These are phyloP conservation scores for Chaetodon trifascialis DNA, from an alignment of 2,113 vertebrate species.

Conservation along the genomic window DNA sequence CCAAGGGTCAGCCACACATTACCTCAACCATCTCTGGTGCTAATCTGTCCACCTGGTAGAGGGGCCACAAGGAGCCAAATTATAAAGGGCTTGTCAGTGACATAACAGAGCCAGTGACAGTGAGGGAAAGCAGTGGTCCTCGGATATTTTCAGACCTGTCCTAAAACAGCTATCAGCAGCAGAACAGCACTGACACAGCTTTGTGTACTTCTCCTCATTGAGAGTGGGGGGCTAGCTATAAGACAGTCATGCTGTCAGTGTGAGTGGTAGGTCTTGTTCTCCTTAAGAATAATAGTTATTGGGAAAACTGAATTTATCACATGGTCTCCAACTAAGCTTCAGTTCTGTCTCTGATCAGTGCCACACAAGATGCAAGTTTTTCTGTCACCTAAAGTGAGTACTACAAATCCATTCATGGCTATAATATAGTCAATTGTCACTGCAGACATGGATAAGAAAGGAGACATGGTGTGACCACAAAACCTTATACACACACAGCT, in stretches of 20 bases:
- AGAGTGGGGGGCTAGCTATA: too few species aligned
- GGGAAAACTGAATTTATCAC: conserved; percentile 1
- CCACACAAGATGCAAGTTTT: conserved; percentile 1
- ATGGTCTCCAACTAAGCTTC: neutral
- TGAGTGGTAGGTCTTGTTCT: conserved; percentile 10
- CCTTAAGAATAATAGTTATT: conserved; percentile 5
- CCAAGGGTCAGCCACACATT: conserved; percentile 23
- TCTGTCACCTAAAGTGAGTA: neutral
- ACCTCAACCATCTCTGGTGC: conserved; percentile 23
- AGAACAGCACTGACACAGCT: neutral
- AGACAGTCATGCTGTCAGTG: neutral
- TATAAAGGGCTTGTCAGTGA: conserved; percentile 32
- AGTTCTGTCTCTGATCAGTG: conserved; percentile 20
- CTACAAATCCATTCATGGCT: neutral
- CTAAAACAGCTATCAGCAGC: conserved; percentile 10
- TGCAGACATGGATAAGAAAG: neutral
- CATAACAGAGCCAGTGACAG: neutral
- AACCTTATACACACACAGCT: neutral
- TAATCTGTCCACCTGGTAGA: conserved; percentile 47
- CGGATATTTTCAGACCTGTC: neutral
- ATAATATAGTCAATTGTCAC: neutral
- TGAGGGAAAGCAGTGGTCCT: neutral
- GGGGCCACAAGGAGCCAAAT: conserved; percentile 23
- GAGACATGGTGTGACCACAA: neutral
- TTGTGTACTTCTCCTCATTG: neutral